phyloP scores from a whole-genome alignment of 1,140 invertebrate genomes.

The Penaeus indicus region DNA sequence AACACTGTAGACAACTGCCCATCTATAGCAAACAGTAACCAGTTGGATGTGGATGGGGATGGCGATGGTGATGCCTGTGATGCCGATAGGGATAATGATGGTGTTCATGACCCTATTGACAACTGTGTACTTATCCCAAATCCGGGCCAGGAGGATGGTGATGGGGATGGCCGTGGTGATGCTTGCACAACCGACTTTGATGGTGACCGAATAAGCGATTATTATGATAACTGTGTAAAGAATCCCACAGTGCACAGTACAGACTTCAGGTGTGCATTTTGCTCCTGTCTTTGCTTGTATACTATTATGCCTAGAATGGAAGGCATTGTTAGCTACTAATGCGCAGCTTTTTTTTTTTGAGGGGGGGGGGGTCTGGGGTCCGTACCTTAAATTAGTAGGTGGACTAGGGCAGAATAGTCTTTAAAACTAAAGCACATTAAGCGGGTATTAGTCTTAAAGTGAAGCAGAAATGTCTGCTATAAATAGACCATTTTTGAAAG shows the following conservation, averaged over 20 bases:
- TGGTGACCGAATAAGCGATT: background rate
- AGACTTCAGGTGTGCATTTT: slow-evolving; percentile 80
- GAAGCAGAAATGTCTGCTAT: no score
- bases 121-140: slow-evolving; percentile 81
- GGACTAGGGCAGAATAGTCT: no score
- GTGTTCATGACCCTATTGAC: slow-evolving; percentile 83
- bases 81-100: slow-evolving; percentile 88
- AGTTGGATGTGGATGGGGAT: slow-evolving; percentile 81
- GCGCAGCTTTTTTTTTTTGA: no score
- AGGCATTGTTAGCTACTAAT: no score
- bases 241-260: slow-evolving; percentile 92
- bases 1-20: slow-evolving; percentile 65
- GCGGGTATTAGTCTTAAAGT: no score
- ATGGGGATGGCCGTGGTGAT: slow-evolving; percentile 11
- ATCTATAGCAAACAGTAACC: slow-evolving; percentile 83
- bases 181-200: background rate
- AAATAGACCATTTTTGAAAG: no score
- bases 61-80: slow-evolving; percentile 83
- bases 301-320: no score
- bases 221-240: slow-evolving; percentile 72
- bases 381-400: no score
- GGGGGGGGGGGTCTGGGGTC: no score
- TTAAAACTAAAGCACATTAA: no score
- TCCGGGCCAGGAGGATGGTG: background rate
- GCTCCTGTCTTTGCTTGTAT: no score